Percentiles rank a stretch among this genome's conserved stretches.
These are phyloP conservation scores for Meteorus sp. DNA, from an alignment of 1,140 invertebrate species.

Conservation along the genomic window DNA sequence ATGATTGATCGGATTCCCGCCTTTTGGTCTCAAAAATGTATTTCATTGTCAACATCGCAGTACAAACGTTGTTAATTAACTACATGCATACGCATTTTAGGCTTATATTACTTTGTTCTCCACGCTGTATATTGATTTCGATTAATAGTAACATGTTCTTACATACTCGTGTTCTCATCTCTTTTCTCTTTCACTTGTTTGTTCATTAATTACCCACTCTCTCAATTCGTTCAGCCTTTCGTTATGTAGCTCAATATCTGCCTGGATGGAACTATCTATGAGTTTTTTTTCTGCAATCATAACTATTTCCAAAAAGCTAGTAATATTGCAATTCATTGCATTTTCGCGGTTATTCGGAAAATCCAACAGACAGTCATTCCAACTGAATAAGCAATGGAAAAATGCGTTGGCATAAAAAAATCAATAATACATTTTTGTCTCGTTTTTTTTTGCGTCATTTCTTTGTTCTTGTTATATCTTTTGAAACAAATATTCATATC, in stretches of 20 bases:
- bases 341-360: not conserved
- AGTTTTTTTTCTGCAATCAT: constrained; percentile 24
- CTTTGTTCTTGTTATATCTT: not conserved
- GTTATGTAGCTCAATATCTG: constrained; percentile 18
- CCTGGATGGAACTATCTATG: constrained; percentile 30
- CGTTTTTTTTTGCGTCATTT: not conserved
- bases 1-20: not conserved
- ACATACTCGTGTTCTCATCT: constrained; percentile 24
- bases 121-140: constrained; percentile 31
- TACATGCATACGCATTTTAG: constrained; percentile 39
- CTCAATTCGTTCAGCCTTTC: constrained; percentile 9
- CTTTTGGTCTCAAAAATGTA: constrained; percentile 38
- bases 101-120: constrained; percentile 33
- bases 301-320: constrained; percentile 11
- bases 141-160: constrained; percentile 26
- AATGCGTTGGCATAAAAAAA: no score
- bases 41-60: constrained; percentile 46
- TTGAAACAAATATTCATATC: not conserved
- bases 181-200: constrained; percentile 12
- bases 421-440: no score
- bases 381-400: no score
- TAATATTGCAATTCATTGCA: constrained; percentile 11
- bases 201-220: not conserved
- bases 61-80: constrained; percentile 46
- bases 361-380: not conserved